These are phyloP conservation scores for Linhomoeus sp. DNA, from an alignment of 2,888 invertebrate species.

Conservation along the genomic window DNA sequence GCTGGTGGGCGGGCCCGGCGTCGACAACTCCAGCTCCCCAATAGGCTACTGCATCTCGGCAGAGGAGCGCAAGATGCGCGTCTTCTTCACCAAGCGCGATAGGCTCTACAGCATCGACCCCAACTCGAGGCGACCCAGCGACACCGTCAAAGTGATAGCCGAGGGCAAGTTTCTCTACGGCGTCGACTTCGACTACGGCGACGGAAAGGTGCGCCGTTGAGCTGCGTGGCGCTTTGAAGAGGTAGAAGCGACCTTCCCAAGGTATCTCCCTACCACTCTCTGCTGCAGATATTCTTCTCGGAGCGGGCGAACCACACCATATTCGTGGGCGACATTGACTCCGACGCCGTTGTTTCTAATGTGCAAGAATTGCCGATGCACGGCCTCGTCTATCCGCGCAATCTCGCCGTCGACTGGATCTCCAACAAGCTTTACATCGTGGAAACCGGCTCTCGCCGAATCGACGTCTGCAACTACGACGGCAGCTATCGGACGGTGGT, in stretches of 20 bases:
- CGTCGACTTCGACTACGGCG: conserved; percentile 76
- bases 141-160: conserved; percentile 17
- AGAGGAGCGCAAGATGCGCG: conserved; percentile 21
- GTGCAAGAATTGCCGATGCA: conserved; percentile 18
- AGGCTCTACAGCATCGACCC: conserved; percentile 15
- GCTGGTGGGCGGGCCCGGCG: not conserved
- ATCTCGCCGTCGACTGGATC: conserved; percentile 81
- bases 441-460: conserved; percentile 72
- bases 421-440: conserved; percentile 72
- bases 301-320: no score
- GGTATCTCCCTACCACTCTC: no score
- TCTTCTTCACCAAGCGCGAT: conserved; percentile 23
- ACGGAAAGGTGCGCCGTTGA: conserved; percentile 52
- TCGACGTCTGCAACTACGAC: conserved; percentile 74
- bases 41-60: conserved; percentile 23
- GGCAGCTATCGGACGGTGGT: conserved; percentile 52
- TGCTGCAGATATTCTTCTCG: no score
- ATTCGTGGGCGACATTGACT: not conserved
- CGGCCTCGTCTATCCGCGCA: conserved; percentile 24
- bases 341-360: not conserved
- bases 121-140: not conserved
- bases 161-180: conserved; percentile 37
- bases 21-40: conserved; percentile 5
- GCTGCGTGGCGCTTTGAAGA: not conserved
- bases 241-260: not conserved